Percentiles rank a stretch among this genome's conserved stretches.
phyloP scores from a whole-genome alignment of 1,140 invertebrate species.

The Heliconius nattereri region DNA sequence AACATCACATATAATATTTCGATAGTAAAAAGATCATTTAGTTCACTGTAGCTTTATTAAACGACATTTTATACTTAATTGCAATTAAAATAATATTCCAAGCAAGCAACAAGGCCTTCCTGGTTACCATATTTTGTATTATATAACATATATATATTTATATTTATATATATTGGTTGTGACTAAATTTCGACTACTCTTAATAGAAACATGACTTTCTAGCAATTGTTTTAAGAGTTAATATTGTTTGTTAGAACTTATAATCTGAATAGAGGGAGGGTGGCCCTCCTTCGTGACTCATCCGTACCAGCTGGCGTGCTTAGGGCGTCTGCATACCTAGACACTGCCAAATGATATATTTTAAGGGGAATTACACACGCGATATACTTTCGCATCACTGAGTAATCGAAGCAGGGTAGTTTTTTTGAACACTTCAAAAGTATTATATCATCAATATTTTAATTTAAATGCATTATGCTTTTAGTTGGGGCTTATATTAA shows the following conservation, averaged over 20 bases:
- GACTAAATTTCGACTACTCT: constrained; percentile 9
- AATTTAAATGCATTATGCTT: too few species aligned
- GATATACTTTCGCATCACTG: constrained; percentile 38
- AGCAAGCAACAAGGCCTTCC: background rate
- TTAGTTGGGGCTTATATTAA: too few species aligned
- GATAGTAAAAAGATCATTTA: background rate
- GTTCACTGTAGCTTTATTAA: background rate
- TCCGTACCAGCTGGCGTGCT: constrained; percentile 43
- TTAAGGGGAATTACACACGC: constrained; percentile 39
- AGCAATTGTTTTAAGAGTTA: constrained; percentile 21
- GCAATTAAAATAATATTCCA: background rate
- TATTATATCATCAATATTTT: too few species aligned
- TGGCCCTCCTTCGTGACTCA: constrained; percentile 44
- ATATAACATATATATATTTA: constrained; percentile 33
- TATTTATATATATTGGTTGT: constrained; percentile 35
- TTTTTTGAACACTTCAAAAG: background rate
- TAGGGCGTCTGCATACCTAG: constrained; percentile 43
- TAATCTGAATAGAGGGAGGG: constrained; percentile 29
- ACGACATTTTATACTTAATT: background rate
- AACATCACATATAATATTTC: too few species aligned
- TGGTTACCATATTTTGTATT: constrained; percentile 29
- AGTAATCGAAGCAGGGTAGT: constrained; percentile 13
- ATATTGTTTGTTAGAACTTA: constrained; percentile 29
- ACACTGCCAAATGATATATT: constrained; percentile 41
- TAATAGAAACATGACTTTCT: constrained; percentile 23